Evolutionary conservation across 2,888 invertebrate species (phyloP).

Genomic region (Heliconius aoede): DNA sequence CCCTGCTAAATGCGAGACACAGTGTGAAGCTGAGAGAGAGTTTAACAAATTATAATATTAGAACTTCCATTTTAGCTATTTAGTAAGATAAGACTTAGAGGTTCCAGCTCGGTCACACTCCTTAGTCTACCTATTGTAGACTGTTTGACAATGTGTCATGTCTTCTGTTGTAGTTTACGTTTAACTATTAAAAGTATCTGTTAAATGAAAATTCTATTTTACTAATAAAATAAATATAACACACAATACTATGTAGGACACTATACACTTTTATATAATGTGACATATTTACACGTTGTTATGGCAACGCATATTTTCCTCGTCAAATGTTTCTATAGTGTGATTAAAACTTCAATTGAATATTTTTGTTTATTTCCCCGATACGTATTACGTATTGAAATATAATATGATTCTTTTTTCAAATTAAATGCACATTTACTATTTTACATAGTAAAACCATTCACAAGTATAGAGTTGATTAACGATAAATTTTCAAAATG

Average conservation of each 20-base stretch:
- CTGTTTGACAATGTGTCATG: conserved; percentile 17
- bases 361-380: not conserved
- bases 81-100: conserved; percentile 7
- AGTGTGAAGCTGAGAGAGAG: too few species aligned
- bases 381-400: not conserved
- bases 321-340: too few species aligned
- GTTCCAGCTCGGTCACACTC: conserved; percentile 20
- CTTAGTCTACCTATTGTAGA: conserved; percentile 29
- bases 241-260: too few species aligned
- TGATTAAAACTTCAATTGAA: not conserved
- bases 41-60: not conserved
- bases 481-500: too few species aligned
- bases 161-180: conserved; percentile 20
- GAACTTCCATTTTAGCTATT: not conserved
- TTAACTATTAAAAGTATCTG: not conserved
- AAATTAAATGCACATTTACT: too few species aligned
- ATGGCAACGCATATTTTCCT: too few species aligned
- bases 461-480: too few species aligned
- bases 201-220: not conserved
- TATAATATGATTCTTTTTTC: too few species aligned
- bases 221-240: not conserved
- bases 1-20: too few species aligned
- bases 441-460: too few species aligned
- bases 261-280: too few species aligned
- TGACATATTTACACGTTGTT: too few species aligned